These are phyloP conservation scores for Carcina quercana DNA, from an alignment of 2,888 invertebrate genomes.

Conservation along the genomic window DNA sequence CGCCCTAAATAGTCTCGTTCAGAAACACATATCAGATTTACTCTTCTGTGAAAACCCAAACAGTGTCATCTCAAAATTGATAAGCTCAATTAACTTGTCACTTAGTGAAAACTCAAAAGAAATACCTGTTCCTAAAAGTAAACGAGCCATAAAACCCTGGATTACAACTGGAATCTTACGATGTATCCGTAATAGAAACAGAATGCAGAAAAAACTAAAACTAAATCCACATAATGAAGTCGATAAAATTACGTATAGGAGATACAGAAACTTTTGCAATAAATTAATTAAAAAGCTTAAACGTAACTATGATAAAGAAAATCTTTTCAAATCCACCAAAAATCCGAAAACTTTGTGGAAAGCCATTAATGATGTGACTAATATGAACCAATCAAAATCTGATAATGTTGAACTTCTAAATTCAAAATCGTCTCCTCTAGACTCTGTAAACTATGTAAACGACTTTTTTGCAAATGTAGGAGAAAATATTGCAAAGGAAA, in stretches of 20 bases:
- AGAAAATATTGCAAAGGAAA: background rate
- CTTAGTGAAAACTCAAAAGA: background rate
- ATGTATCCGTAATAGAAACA: constrained; percentile 5
- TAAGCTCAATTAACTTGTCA: background rate
- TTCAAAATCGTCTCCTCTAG: background rate
- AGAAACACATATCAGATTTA: background rate
- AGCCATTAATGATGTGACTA: constrained; percentile 3
- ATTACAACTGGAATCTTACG: constrained; percentile 6
- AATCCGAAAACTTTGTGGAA: constrained; percentile 7
- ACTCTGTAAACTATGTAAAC: constrained; percentile 3
- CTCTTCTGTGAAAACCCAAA: background rate
- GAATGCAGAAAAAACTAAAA: constrained; percentile 2
- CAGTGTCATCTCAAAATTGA: background rate
- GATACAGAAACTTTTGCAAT: constrained; percentile 7
- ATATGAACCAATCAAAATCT: background rate
- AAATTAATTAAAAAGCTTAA: constrained; percentile 6
- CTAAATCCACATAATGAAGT: constrained; percentile 1
- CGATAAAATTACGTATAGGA: constrained; percentile 3
- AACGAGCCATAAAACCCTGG: constrained; percentile 8
- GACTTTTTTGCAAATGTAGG: constrained; percentile 1
- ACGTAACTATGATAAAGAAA: constrained; percentile 4
- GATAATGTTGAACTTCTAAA: background rate
- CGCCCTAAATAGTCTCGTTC: background rate
- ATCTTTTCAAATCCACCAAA: background rate
- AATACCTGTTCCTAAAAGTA: constrained; percentile 2